Base-by-base conservation (phyloP, 2,888 invertebrate species). In the Diarsia brunnea region DNA sequence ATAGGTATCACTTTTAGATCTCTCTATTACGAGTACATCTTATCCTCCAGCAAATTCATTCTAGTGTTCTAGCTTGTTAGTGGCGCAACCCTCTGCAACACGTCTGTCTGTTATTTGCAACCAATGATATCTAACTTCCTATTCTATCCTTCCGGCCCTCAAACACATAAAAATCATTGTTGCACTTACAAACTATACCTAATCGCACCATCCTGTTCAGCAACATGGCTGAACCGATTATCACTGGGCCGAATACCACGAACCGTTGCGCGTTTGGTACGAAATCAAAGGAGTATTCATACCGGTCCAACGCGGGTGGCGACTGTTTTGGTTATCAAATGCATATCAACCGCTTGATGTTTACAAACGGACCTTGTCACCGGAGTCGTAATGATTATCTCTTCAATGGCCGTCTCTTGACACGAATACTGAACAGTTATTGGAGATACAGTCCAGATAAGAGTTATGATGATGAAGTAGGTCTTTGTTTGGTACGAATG, bases 321-420 rank as follows among this genome's bases (percentile, higher is more conserved):
- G 8, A 45, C 14, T 69, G 85, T 89, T 85, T 88, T 64, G 81
- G 76, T 89, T 88, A 88, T 83, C 88, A 66, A 1, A 24, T 3
- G n/a, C 31, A 61, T 80, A 84, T 80, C 82, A 78, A 70, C 47
- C 69, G 58, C n/a, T 64, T 14, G 4, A 73, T 82, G 63, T 79
- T 82, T 69, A 87, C 82, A 84, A 79, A 73, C 65, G 71, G 45
- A 60, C 45, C 70, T 74, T 82, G 88, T 81, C 73, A 87, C 74
- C 74, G 53, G 84, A 82, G 45, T 64, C 63, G 58, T 75, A 64
- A 81, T 53, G 65, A 76, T 81, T 66, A 85, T 82, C 70, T 82
- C 27, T 14, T 78, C 19, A 83, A 83, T 82, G 60, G 65, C 1
- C 31, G 77, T 78, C 61, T 45, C 68, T 71, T 83, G 83, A 82